These are phyloP conservation scores for Cheilosia urbana DNA, from an alignment of 2,888 invertebrate species.

Conservation along the genomic window DNA sequence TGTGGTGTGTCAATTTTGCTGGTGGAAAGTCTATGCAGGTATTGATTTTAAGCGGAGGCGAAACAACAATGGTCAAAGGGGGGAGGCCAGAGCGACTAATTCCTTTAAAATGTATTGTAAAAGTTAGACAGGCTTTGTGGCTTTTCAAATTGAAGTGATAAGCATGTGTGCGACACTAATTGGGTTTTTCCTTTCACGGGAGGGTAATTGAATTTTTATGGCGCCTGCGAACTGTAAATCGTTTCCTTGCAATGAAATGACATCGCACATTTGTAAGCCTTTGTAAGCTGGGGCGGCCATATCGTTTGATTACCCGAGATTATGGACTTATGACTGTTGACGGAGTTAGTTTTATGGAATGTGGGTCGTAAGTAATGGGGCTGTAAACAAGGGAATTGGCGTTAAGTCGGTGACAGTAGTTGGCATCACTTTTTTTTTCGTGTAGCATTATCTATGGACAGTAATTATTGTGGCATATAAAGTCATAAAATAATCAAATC, in stretches of 20 bases:
- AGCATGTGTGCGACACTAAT: conserved; percentile 34
- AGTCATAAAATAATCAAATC: too few species aligned
- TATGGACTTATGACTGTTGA: conserved; percentile 25
- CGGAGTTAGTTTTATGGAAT: conserved; percentile 8
- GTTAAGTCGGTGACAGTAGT: too few species aligned
- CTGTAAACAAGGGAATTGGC: too few species aligned
- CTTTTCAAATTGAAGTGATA: conserved; percentile 23
- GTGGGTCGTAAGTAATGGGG: conserved; percentile 15
- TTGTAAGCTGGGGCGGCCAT: conserved; percentile 38
- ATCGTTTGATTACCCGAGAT: conserved; percentile 35
- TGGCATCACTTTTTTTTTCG: too few species aligned
- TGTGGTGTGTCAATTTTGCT: conserved; percentile 16
- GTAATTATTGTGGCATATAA: too few species aligned
- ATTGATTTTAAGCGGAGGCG: neutral
- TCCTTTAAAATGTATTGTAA: conserved; percentile 23
- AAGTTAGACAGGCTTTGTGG: conserved; percentile 9
- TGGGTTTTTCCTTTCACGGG: conserved; percentile 57
- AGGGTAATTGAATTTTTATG: conserved; percentile 56
- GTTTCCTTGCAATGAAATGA: conserved; percentile 52
- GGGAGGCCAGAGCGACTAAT: neutral
- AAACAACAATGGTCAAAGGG: neutral
- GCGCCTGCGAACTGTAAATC: conserved; percentile 35
- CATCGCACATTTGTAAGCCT: conserved; percentile 41
- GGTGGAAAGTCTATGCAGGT: neutral
- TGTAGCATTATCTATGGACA: too few species aligned